Percentiles rank a stretch among this genome's conserved stretches.
Conservation (phyloP, 2,888 invertebrate genomes). For the Xestia rhomboidea region DNA sequence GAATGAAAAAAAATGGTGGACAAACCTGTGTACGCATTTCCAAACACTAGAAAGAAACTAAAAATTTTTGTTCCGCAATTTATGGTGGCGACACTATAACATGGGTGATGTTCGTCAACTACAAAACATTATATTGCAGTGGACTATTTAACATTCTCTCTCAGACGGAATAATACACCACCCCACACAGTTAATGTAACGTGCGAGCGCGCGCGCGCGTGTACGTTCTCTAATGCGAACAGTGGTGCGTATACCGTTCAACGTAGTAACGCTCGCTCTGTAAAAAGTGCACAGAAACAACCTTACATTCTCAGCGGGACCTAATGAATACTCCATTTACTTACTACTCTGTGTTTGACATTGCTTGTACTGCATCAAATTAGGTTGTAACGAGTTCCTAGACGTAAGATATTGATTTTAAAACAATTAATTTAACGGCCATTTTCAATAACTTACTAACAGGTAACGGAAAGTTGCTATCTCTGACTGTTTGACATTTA, state of each 20-base stretch:
- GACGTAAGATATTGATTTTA: background rate
- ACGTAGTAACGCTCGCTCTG: too few relatives aligned
- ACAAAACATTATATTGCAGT: background rate
- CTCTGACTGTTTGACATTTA: too few relatives aligned
- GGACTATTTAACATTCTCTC: background rate
- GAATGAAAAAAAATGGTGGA: background rate
- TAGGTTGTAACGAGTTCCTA: constrained; percentile 52
- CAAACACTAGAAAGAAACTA: background rate
- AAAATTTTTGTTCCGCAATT: background rate
- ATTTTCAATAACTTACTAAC: too few relatives aligned
- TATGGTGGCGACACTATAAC: background rate
- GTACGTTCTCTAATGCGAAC: background rate
- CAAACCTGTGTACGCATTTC: background rate
- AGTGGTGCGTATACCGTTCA: constrained; percentile 6
- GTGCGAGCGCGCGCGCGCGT: too few relatives aligned
- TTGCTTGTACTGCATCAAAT: constrained; percentile 59
- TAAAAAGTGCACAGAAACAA: background rate
- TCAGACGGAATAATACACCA: background rate
- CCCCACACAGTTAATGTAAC: background rate
- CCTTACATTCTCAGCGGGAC: background rate
- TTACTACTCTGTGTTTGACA: constrained; percentile 52
- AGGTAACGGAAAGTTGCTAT: too few relatives aligned
- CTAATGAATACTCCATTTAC: constrained; percentile 47
- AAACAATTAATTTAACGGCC: background rate
- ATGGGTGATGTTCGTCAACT: background rate